Conservation (phyloP, 2,113 vertebrate species). For the Acanthochromis polyacanthus region DNA sequence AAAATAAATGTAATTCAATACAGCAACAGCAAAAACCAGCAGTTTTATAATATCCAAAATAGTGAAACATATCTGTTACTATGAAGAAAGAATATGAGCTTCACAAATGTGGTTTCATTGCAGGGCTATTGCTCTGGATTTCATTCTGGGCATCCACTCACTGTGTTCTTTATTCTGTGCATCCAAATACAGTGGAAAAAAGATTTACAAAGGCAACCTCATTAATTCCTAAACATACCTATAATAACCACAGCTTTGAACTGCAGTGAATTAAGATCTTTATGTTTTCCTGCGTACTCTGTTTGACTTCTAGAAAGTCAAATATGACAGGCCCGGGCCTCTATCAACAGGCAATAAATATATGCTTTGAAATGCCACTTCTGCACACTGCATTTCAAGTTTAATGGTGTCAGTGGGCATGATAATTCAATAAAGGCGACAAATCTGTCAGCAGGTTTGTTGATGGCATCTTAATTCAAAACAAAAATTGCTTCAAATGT, state of each 20-base stretch:
- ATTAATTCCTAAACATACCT: not conserved
- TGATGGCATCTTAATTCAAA: constrained; percentile 1
- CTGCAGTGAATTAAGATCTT: constrained; percentile 19
- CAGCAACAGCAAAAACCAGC: constrained; percentile 6
- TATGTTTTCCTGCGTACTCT: constrained; percentile 6
- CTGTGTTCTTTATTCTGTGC: not conserved
- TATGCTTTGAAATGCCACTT: constrained; percentile 20
- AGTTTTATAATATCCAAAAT: not conserved
- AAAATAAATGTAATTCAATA: not conserved
- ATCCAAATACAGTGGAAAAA: not conserved
- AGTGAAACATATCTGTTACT: not conserved
- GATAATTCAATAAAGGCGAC: constrained; percentile 13
- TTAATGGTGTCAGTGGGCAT: not conserved
- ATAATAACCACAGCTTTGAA: not conserved
- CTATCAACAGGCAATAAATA: constrained; percentile 24
- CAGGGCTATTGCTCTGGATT: constrained; percentile 1
- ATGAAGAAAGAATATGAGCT: not conserved
- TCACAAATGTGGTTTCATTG: not conserved
- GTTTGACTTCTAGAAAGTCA: constrained; percentile 18
- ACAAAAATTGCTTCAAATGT: not conserved
- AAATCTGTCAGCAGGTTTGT: not conserved
- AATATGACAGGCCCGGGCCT: constrained; percentile 8
- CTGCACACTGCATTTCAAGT: constrained; percentile 5
- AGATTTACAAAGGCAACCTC: not conserved
- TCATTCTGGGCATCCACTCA: not conserved